Evolutionary conservation across 2,888 invertebrate genomes (phyloP).

Genomic region (Aleiodes testaceus): DNA sequence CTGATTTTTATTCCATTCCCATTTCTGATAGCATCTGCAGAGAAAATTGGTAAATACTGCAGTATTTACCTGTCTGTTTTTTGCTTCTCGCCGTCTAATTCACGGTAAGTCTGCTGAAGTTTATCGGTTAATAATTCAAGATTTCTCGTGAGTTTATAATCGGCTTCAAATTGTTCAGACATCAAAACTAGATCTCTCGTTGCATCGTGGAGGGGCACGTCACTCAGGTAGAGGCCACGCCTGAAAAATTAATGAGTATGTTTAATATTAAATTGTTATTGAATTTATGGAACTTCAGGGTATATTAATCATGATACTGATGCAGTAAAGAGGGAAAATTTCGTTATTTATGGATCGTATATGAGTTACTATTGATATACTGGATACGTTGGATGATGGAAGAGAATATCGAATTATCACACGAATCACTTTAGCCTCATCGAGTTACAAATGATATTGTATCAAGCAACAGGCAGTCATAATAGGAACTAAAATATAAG

Average conservation of each 20-base stretch:
- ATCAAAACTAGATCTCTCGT: slow-evolving; percentile 95
- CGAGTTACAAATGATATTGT: slow-evolving; percentile 45
- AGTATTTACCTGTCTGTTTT: slow-evolving; percentile 90
- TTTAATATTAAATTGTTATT: slow-evolving; percentile 16
- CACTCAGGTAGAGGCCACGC: slow-evolving; percentile 92
- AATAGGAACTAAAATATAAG: slow-evolving; percentile 40
- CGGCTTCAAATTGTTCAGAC: slow-evolving; percentile 97
- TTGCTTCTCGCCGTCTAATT: slow-evolving; percentile 94
- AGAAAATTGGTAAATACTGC: slow-evolving; percentile 1
- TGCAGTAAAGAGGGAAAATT: background rate
- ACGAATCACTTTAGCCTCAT: slow-evolving; percentile 45
- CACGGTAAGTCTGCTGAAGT: slow-evolving; percentile 93
- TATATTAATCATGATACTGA: slow-evolving; percentile 8
- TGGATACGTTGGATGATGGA: slow-evolving; percentile 5
- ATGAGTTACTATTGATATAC: slow-evolving; percentile 1
- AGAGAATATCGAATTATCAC: slow-evolving; percentile 50
- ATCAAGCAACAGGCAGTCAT: slow-evolving; percentile 43
- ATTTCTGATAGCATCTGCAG: background rate
- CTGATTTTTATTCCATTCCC: background rate
- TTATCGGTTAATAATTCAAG: slow-evolving; percentile 95
- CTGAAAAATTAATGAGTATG: slow-evolving; percentile 72
- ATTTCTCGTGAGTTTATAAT: slow-evolving; percentile 95
- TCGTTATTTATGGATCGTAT: background rate
- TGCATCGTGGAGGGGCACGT: slow-evolving; percentile 96
- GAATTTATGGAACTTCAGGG: background rate